Conservation (phyloP, 2,113 vertebrate genomes). For the Steatornis caripensis region DNA sequence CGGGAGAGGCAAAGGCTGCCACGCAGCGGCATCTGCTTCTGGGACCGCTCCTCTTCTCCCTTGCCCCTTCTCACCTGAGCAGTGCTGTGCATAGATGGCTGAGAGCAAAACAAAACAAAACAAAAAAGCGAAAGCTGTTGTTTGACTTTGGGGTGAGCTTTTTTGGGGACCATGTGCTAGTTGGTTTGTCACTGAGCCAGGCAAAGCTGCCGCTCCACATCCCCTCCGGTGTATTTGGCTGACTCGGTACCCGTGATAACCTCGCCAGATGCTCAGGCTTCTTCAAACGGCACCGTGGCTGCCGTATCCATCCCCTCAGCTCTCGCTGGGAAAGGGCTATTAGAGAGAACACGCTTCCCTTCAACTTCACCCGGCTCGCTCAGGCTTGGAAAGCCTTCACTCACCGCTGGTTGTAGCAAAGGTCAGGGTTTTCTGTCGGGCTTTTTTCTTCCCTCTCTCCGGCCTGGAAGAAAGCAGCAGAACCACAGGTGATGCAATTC, state of each 20-base stretch:
- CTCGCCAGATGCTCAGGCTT: background rate
- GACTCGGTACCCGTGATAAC: background rate
- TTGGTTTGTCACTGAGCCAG: background rate
- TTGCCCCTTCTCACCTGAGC: background rate
- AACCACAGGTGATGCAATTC: conserved; percentile 49
- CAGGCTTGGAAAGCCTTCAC: background rate
- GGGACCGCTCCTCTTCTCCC: background rate
- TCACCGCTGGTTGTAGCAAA: background rate
- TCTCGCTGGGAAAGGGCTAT: background rate
- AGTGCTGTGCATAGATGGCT: background rate
- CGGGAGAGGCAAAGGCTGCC: background rate
- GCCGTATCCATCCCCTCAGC: background rate
- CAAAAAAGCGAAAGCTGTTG: background rate
- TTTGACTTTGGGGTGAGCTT: background rate
- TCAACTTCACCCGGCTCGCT: background rate
- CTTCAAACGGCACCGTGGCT: background rate
- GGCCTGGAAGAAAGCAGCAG: conserved; percentile 4
- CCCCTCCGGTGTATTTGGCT: background rate
- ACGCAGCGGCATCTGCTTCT: conserved; percentile 12
- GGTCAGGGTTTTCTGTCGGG: background rate
- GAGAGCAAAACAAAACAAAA: background rate
- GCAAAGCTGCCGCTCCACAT: background rate
- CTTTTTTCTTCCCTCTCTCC: background rate
- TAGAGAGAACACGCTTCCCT: background rate
- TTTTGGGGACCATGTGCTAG: background rate